Evolutionary conservation across 2,888 invertebrate species (phyloP).

Genomic region (Cryptosula pallasiana): DNA sequence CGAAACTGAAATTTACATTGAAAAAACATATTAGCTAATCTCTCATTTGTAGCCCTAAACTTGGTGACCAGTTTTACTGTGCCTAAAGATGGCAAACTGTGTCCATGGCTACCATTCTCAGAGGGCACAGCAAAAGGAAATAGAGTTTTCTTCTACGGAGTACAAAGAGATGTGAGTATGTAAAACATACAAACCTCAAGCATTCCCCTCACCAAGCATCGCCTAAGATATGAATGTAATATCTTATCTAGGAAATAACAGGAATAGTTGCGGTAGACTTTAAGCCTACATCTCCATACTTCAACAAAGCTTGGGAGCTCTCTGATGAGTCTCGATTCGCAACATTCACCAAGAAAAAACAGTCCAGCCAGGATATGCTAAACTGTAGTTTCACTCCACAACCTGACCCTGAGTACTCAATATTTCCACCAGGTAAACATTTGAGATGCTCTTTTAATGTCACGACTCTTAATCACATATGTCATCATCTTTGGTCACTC

Average conservation of each 20-base stretch:
- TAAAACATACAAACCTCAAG: not conserved
- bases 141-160: not conserved
- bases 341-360: not conserved
- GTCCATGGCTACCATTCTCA: not conserved
- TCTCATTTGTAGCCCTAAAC: not conserved
- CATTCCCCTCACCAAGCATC: not conserved
- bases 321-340: not conserved
- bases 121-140: not conserved
- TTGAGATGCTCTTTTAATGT: no score
- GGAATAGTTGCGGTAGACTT: conserved; percentile 18
- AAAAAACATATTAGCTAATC: no score
- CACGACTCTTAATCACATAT: no score
- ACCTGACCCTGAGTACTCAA: conserved; percentile 7
- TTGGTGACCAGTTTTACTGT: not conserved
- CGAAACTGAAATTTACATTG: no score
- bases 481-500: not conserved
- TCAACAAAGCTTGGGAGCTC: not conserved
- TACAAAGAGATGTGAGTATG: not conserved
- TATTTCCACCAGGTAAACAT: conserved; percentile 13
- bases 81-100: not conserved
- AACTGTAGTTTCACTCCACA: not conserved
- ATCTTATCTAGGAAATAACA: not conserved
- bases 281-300: not conserved
- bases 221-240: not conserved
- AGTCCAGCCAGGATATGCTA: not conserved